Evolutionary conservation across 2,888 invertebrate genomes (phyloP), one percentile per base, ranked within the genome.

Genomic region (Opisthograptis luteolata): DNA sequence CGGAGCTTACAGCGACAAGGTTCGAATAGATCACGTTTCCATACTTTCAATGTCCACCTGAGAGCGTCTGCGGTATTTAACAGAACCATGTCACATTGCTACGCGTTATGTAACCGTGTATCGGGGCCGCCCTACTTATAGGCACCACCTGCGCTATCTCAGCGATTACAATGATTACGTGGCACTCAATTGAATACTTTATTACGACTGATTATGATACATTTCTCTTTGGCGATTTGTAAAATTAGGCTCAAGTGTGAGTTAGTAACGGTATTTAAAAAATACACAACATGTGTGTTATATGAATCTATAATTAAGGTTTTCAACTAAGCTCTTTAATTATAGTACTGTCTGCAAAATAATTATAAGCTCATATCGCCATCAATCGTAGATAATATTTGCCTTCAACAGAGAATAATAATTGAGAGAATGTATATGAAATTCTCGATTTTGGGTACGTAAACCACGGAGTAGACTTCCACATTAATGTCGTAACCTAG

Each of bases 91-190:
- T 49, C 57, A 46, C 50, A 48, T 54, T 49, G 48, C 22, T 25
- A n/a, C 4, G 12, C 1, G 17, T 62, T 57, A 66, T 40, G 53
- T 56, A 62, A 65, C 34, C n/a, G 31, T 34, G 43, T 56, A 62
- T 60, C 50, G 55, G 52, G 58, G 60, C 55, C 60, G 64, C 42
- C 60, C 66, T 57, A 62, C 58, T 55, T 61, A 37, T 31, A 27
- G 20, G 49, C 62, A 65, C 64, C 62, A 65, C 64, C 64, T 65
- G 62, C 49, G 47, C 41, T 57, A 58, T 59, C 60, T 50, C 54
- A 44, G 44, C 46, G 42, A 53, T 54, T 54, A 55, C 40, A 20
- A 45, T 32, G 14, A 44, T 50, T 17, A 24, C 14, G 22, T 22
- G 25, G 12, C 25, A 40, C 9, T 6, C 30, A 30, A 51, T 41